phyloP scores from a whole-genome alignment of 92 coral and sea anemone species.

The Meandrina meandrites region DNA sequence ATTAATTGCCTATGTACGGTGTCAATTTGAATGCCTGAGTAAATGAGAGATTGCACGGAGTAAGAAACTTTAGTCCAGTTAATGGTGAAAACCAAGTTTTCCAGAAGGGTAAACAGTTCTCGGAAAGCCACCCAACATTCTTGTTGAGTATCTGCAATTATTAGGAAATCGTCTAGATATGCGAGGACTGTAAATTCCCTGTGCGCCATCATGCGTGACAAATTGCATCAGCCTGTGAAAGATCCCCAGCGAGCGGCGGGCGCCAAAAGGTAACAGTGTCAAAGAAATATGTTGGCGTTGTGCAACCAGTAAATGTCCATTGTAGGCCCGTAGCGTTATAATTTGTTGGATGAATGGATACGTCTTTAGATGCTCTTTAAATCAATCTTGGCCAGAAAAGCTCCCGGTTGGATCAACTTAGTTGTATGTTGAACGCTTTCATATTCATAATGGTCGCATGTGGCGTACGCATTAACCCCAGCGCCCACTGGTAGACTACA shows the following conservation, averaged over 20 bases:
- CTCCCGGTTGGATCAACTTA: too few species aligned
- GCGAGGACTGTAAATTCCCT: constrained; percentile 18
- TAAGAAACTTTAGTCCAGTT: constrained; percentile 26
- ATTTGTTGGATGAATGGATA: too few species aligned
- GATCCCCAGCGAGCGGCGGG: constrained; percentile 6
- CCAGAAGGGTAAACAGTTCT: neutral
- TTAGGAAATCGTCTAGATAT: constrained; percentile 46
- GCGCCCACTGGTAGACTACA: too few species aligned
- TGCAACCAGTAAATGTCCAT: too few species aligned
- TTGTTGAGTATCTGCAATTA: constrained; percentile 25
- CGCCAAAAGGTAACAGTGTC: constrained; percentile 42
- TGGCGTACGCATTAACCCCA: too few species aligned
- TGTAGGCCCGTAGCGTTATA: too few species aligned
- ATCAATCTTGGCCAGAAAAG: too few species aligned
- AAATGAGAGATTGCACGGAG: constrained; percentile 14
- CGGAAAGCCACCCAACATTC: constrained; percentile 28
- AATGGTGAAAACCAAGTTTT: constrained; percentile 25
- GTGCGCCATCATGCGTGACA: constrained; percentile 32
- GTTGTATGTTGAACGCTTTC: too few species aligned
- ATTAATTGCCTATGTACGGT: constrained; percentile 28
- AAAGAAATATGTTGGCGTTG: constrained; percentile 5
- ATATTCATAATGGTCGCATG: too few species aligned
- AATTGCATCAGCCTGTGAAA: constrained; percentile 41
- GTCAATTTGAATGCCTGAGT: constrained; percentile 34
- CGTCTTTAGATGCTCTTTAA: too few species aligned